Evolutionary conservation across 2,797 vertebrate species (phyloP).

Genomic region (Hoplostethus atlanticus): DNA sequence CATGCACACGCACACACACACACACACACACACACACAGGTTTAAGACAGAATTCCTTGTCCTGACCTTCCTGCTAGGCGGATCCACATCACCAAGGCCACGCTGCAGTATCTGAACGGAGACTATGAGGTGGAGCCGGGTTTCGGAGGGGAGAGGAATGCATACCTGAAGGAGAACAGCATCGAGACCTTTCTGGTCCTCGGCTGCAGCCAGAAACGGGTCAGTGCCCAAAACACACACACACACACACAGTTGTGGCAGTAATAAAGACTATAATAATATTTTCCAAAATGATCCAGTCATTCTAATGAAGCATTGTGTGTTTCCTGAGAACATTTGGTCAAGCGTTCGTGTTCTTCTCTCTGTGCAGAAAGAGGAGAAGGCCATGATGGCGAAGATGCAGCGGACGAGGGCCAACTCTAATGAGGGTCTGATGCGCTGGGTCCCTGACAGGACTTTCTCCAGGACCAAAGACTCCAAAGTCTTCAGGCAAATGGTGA

Average conservation of each 20-base stretch:
- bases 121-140: constrained; percentile 97
- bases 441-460: constrained; percentile 95
- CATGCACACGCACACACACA: background rate
- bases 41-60: background rate
- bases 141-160: constrained; percentile 92
- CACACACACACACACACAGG: background rate
- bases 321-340: constrained; percentile 57
- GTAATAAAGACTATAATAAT: constrained; percentile 18
- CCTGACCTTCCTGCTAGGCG: constrained; percentile 77
- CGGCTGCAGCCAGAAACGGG: constrained; percentile 96
- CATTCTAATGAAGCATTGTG: constrained; percentile 17
- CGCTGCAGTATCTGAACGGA: constrained; percentile 93
- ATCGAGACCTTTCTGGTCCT: constrained; percentile 97
- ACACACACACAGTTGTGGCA: background rate
- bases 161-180: constrained; percentile 95
- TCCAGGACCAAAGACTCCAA: constrained; percentile 95
- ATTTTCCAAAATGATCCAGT: background rate
- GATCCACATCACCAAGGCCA: constrained; percentile 96
- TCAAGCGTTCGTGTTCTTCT: constrained; percentile 52
- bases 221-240: constrained; percentile 70
- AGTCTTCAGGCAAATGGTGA: constrained; percentile 97
- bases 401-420: constrained; percentile 93
- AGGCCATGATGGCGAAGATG: constrained; percentile 95
- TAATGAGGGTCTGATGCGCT: constrained; percentile 91
- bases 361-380: constrained; percentile 92